These are phyloP conservation scores for Caenorhabditis wallacei DNA, from an alignment of 2,888 invertebrate species.

Conservation along the genomic window DNA sequence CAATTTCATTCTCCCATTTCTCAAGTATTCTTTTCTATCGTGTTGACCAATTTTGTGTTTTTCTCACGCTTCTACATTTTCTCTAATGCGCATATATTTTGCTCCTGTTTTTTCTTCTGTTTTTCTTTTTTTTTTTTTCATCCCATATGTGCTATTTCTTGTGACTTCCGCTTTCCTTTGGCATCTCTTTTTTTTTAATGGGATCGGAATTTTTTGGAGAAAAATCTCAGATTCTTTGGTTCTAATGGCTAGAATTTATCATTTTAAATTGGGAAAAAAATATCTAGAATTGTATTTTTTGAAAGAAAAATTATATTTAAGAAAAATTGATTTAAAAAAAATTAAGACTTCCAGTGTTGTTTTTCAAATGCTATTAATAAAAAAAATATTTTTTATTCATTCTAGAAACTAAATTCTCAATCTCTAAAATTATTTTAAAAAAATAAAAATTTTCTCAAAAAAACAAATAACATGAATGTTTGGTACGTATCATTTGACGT, in stretches of 20 bases:
- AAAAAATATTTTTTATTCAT: too few species aligned
- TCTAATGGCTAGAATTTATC: neutral
- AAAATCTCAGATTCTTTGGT: neutral
- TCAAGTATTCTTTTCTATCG: neutral
- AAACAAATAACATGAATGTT: neutral
- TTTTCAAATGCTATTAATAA: too few species aligned
- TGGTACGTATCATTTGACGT: conserved; percentile 22
- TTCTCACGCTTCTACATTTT: conserved; percentile 50
- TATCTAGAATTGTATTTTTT: too few species aligned
- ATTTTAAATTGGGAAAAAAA: too few species aligned
- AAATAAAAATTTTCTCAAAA: too few species aligned
- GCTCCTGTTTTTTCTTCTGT: conserved; percentile 24
- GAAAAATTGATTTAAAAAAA: too few species aligned
- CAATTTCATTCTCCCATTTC: neutral
- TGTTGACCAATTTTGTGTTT: neutral
- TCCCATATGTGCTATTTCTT: conserved; percentile 14
- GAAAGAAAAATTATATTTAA: too few species aligned
- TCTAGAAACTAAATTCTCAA: too few species aligned
- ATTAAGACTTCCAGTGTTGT: too few species aligned
- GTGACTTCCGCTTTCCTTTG: conserved; percentile 14
- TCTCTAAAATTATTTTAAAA: too few species aligned
- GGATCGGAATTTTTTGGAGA: conserved; percentile 9
- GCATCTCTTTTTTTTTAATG: conserved; percentile 11
- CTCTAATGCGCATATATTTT: conserved; percentile 36
- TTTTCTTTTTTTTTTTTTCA: conserved; percentile 11